phyloP scores from a whole-genome alignment of 2,888 invertebrate species.

The Ophioninae sp. region DNA sequence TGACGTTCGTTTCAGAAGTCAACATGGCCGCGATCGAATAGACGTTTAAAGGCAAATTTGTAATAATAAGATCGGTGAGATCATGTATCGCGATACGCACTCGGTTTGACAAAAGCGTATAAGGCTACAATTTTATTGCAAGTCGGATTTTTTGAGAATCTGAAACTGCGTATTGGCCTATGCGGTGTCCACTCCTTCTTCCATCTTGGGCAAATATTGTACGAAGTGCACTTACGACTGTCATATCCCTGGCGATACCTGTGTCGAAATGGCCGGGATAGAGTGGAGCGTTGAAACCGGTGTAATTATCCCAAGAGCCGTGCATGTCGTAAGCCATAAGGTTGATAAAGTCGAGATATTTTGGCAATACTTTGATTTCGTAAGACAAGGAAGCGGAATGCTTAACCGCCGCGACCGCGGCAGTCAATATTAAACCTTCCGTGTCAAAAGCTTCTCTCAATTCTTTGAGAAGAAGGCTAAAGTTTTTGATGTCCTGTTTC shows the following conservation, averaged over 20 bases:
- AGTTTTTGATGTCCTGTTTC: slow-evolving; percentile 82
- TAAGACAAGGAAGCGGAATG: slow-evolving; percentile 83
- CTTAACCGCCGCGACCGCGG: slow-evolving; percentile 83
- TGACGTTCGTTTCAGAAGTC: background rate
- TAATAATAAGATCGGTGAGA: too few species aligned
- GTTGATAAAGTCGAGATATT: slow-evolving; percentile 86
- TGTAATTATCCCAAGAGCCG: slow-evolving; percentile 85
- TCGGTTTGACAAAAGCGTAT: too few species aligned
- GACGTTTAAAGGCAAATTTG: too few species aligned
- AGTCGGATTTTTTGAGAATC: too few species aligned
- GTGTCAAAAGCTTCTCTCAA: slow-evolving; percentile 82
- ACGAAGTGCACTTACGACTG: slow-evolving; percentile 79
- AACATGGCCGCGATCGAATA: background rate
- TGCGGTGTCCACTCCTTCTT: too few species aligned
- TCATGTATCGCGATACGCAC: too few species aligned
- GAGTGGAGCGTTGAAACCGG: slow-evolving; percentile 87
- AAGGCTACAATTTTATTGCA: too few species aligned
- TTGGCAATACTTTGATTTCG: slow-evolving; percentile 83
- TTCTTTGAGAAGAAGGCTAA: slow-evolving; percentile 82
- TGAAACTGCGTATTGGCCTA: too few species aligned
- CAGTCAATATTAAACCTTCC: slow-evolving; percentile 76
- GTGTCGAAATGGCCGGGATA: slow-evolving; percentile 78
- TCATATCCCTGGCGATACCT: slow-evolving; percentile 74
- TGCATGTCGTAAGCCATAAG: slow-evolving; percentile 90
- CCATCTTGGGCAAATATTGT: background rate